Evolutionary conservation across 1,140 invertebrate genomes (phyloP), one percentile per base, ranked within the genome.

Genomic region (Vanessa atalanta): DNA sequence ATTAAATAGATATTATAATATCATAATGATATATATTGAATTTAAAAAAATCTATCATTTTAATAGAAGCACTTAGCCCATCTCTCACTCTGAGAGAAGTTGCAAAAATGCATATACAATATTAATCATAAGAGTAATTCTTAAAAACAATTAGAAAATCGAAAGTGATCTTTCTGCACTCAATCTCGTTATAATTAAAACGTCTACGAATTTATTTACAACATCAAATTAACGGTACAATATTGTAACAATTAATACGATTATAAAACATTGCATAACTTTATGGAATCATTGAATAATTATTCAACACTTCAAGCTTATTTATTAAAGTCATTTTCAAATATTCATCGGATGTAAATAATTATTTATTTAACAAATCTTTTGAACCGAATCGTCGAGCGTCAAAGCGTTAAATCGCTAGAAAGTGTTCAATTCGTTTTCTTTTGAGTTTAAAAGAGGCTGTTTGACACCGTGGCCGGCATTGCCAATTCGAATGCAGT

Each of bases 401-500:
- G 67, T 70, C 77, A 73, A 79, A 84, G 75, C 88, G 84, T 86
- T 77, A 86, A 86, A 86, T 83, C 77, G 83, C 31, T 87, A 90
- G 89, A 91, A 91, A 91, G 89, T 89, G 80, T 79, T 80, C 63
- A 80, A 57, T 57, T 84, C 83, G 81, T 91, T 88, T 89, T 87
- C 84, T 90, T 90, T 83, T 79, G 83, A 79, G 73, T 82, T 88
- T 89, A 91, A 85, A 91, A 91, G 83, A 87, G 79, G 74, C 76
- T 67, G 81, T 76, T 79, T 77, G 78, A 79, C 76, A 73, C 43
- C 61, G 51, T 53, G 16, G 31, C 69, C 61, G 73, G 73, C 87
- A 91, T 88, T 87, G 73, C 63, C 79, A 67, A 69, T 63, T 63
- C 57, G 69, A 80, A 74, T 71, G 47, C 61, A n/a, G 68, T 64